A percentile compares a stretch with the other conserved stretches of the same genome.
Conservation (phyloP, 2,888 invertebrate species). For the Cantharis nigra region DNA sequence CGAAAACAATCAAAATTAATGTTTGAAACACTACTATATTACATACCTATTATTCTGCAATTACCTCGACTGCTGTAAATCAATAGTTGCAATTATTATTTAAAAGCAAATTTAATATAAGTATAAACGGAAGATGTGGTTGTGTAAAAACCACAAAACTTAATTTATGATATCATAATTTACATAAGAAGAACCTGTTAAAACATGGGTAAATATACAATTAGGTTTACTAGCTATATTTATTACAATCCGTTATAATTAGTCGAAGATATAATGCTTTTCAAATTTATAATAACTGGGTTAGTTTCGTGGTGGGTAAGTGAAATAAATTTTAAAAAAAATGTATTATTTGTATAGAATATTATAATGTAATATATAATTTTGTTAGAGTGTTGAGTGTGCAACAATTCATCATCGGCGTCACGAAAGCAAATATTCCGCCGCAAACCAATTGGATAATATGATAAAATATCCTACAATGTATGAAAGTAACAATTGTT, state of each 20-base stretch:
- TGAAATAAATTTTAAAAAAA: too few relatives aligned
- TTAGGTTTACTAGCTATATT: neutral
- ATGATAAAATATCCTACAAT: neutral
- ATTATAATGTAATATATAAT: too few relatives aligned
- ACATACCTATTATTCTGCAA: too few relatives aligned
- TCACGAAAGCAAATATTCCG: neutral
- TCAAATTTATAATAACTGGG: neutral
- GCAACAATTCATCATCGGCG: neutral
- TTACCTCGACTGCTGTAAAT: too few relatives aligned
- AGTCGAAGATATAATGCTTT: neutral
- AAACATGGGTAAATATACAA: neutral
- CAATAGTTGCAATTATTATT: too few relatives aligned
- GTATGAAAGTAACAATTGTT: slow-evolving; percentile 6
- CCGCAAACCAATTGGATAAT: neutral
- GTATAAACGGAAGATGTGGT: neutral
- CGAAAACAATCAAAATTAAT: too few relatives aligned
- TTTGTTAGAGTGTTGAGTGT: neutral
- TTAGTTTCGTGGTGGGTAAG: neutral
- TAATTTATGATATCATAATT: neutral
- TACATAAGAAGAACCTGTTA: neutral
- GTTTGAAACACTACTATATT: too few relatives aligned
- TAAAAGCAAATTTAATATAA: too few relatives aligned
- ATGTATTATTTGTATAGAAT: too few relatives aligned
- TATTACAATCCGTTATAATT: too few relatives aligned
- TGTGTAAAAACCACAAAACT: neutral